Evolutionary conservation across 1,140 invertebrate species (phyloP), one percentile per base, ranked within the genome.

Genomic region (Piezodorus guildinii): DNA sequence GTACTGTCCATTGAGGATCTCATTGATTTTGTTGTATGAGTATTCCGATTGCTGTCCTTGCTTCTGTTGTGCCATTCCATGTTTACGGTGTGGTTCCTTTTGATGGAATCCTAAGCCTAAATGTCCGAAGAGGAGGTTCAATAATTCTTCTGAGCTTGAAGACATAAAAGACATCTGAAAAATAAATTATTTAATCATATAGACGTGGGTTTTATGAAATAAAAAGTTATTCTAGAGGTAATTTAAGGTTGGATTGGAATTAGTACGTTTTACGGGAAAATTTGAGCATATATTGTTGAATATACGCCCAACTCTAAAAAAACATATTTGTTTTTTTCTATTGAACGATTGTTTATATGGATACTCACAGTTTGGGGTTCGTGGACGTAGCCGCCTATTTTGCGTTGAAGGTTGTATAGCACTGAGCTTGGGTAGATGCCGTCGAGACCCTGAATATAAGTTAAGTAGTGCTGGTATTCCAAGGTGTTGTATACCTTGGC

Each of bases 381-480:
- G 5, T 71, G 60, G 43, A 75, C 71, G 69, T 77, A 77, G 44
- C 78, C 80, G 34, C 74, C 72, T 16, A 76, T 65, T 49, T 74
- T 74, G 52, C 66, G 69, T 61, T 70, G 70, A 46, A 76, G 61
- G 6, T 65, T 67, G 27, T 73, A 71, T 30, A 72, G 76, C 8
- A 79, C 2, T 3, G 68, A 72, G 65, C 77, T 80, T 12, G 83
- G 81, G 1, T 78, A 66, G 1, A 76, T 44, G 52, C 70, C 77
- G 69, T 85, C 80, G 17, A 77, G 74, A 61, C 79, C 79, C 8
- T 80, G 79, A 56, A 83, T 78, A 43, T 71, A 71, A 5, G 75
- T 72, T 0, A 76, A 9, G 19, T 73, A 68, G 9, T 72, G 63
- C 25, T 70, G 67, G 66, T 77, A 76, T 25, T 34, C 70, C 71